Evolutionary conservation across 2,797 vertebrate species (phyloP).

Genomic region (Eidolon dupreanum): DNA sequence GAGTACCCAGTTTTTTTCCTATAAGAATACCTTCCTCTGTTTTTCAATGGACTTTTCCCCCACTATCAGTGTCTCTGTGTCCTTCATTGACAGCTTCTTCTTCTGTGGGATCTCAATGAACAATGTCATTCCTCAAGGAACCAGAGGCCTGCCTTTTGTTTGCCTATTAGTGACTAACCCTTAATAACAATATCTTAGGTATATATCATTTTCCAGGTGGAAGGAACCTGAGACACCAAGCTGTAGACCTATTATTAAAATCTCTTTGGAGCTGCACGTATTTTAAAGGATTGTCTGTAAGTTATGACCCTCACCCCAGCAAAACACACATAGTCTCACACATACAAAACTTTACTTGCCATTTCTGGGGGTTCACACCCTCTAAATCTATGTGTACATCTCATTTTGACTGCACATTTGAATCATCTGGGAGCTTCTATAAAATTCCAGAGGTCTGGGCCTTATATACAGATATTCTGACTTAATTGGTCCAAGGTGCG

Average conservation of each 20-base stretch:
- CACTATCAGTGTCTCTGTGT: not conserved
- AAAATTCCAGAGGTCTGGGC: not conserved
- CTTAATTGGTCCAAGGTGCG: not conserved
- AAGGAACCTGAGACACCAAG: not conserved
- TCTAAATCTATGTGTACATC: not conserved
- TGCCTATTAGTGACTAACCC: not conserved
- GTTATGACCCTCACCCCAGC: not conserved
- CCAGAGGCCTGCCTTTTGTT: not conserved
- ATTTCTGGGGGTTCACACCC: not conserved
- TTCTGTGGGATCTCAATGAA: not conserved
- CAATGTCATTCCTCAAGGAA: not conserved
- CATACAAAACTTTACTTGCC: not conserved
- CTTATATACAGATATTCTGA: not conserved
- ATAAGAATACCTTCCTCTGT: not conserved
- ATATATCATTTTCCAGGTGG: not conserved
- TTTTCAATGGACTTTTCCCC: not conserved
- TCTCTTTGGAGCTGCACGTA: not conserved
- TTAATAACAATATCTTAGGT: not conserved
- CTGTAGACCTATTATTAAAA: not conserved
- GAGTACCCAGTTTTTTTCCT: not conserved
- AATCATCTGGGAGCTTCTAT: not conserved
- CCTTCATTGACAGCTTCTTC: not conserved
- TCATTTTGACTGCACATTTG: not conserved
- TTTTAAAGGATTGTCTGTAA: constrained; percentile 23
- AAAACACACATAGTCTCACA: not conserved